phyloP scores from a whole-genome alignment of 2,113 vertebrate species.

The Rhegmatorhina hoffmannsi region DNA sequence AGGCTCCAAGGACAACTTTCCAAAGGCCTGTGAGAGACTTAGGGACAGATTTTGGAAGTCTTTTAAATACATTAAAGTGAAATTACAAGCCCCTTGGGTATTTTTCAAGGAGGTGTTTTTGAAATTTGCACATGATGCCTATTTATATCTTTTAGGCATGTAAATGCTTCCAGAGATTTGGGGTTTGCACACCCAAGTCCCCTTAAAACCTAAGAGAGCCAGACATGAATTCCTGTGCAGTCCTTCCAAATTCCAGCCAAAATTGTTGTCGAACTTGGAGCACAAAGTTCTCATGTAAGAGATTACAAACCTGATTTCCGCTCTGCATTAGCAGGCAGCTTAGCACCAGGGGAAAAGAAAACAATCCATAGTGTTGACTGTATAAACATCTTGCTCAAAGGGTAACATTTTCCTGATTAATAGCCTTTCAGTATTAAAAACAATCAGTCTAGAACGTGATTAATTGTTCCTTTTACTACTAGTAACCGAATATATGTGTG shows the following conservation, averaged over 20 bases:
- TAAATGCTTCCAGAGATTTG: neutral
- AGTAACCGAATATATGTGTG: neutral
- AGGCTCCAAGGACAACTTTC: neutral
- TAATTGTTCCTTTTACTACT: constrained; percentile 35
- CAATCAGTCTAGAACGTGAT: neutral
- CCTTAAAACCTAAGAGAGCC: neutral
- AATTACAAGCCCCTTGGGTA: neutral
- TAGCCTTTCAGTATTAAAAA: constrained; percentile 41
- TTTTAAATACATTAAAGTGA: constrained; percentile 1
- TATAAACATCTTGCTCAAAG: constrained; percentile 49
- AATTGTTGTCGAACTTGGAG: neutral
- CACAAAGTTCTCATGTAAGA: neutral
- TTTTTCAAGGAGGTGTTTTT: neutral
- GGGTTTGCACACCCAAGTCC: neutral
- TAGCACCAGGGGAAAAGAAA: neutral
- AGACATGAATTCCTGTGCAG: neutral
- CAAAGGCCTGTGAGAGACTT: neutral
- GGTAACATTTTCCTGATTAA: constrained; percentile 44
- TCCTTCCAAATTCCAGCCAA: constrained; percentile 18
- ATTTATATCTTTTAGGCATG: neutral
- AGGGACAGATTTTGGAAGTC: constrained; percentile 7
- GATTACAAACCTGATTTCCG: neutral
- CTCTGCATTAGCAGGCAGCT: constrained; percentile 30
- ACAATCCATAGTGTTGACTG: neutral
- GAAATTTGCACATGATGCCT: neutral